phyloP scores from a whole-genome alignment of 2,888 invertebrate species.

The Drosophila ezoana region DNA sequence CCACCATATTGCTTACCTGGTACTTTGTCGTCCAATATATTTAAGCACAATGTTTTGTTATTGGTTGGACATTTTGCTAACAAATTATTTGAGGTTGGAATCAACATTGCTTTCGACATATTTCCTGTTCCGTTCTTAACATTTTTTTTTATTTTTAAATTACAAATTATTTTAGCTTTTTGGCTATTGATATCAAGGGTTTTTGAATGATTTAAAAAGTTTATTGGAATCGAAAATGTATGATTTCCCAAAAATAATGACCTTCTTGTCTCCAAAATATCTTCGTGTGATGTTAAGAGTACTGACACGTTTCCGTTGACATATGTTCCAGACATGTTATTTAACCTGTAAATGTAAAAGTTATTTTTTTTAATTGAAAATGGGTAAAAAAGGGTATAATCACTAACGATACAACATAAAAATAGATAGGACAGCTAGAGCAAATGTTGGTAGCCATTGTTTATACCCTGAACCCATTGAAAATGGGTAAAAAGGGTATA shows the following conservation, averaged over 20 bases:
- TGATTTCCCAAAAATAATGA: constrained; percentile 58
- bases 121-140: background rate
- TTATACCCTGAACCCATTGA: too few species aligned
- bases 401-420: too few species aligned
- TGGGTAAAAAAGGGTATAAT: too few species aligned
- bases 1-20: constrained; percentile 65
- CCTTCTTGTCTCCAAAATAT: constrained; percentile 66
- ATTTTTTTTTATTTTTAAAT: background rate
- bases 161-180: background rate
- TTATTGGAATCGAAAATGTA: constrained; percentile 58
- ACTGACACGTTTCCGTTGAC: constrained; percentile 78
- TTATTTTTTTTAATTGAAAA: background rate
- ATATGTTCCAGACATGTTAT: constrained; percentile 75
- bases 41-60: constrained; percentile 69
- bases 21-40: constrained; percentile 71
- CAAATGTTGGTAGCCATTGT: too few species aligned
- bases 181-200: background rate
- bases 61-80: constrained; percentile 69
- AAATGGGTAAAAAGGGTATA: too few species aligned
- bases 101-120: constrained; percentile 55
- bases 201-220: constrained; percentile 42
- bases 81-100: constrained; percentile 59
- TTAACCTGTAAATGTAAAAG: constrained; percentile 57
- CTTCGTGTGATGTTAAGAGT: constrained; percentile 78
- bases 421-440: too few species aligned